Evolutionary conservation across 2,888 invertebrate species (phyloP).

Genomic region (Orthonychiurus folsomi): DNA sequence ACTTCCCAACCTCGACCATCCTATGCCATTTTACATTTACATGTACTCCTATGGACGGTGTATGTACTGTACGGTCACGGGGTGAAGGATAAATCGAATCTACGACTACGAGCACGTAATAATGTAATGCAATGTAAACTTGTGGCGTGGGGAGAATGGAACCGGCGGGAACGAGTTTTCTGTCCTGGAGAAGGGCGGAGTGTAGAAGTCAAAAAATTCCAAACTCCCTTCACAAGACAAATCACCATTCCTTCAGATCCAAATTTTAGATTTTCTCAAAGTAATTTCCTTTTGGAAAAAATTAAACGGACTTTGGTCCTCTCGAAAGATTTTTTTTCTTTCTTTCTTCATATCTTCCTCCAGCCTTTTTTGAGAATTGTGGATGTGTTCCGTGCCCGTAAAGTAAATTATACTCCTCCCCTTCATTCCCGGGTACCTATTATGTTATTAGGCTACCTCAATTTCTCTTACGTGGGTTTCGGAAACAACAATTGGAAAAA

Average conservation of each 20-base stretch:
- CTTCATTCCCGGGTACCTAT: slow-evolving; percentile 20
- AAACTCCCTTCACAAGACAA: neutral
- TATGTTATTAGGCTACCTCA: slow-evolving; percentile 28
- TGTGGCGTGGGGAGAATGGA: no score
- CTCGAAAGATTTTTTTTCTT: slow-evolving; percentile 12
- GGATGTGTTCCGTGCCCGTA: slow-evolving; percentile 7
- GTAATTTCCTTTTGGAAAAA: slow-evolving; percentile 21
- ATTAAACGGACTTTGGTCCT: slow-evolving; percentile 15
- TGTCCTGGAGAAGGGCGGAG: no score
- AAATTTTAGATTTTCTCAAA: slow-evolving; percentile 27
- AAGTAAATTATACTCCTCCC: slow-evolving; percentile 22
- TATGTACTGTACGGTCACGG: neutral
- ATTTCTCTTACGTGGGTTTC: no score
- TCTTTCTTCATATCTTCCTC: neutral
- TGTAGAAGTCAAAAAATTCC: no score
- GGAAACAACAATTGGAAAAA: no score
- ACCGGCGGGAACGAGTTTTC: no score
- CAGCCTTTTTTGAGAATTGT: slow-evolving; percentile 14
- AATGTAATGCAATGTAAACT: no score
- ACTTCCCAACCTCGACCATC: no score
- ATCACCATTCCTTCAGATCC: slow-evolving; percentile 17
- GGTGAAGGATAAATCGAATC: no score
- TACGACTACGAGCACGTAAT: no score
- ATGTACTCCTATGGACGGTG: no score
- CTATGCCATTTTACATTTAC: slow-evolving; percentile 3